Conservation (phyloP, 2,113 vertebrate species). For the Thunnus maccoyii region DNA sequence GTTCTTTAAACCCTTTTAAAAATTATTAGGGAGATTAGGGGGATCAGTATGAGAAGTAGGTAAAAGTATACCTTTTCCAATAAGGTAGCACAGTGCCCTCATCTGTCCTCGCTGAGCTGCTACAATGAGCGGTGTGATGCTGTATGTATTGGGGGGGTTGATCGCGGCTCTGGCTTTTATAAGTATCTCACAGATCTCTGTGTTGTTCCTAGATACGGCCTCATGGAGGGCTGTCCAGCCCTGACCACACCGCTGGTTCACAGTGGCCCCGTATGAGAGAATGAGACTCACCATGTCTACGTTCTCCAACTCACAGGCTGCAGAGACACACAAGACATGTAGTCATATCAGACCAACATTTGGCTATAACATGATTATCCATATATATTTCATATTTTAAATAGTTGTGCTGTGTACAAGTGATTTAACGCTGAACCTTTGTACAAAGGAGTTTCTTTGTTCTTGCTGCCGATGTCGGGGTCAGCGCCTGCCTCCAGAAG, state of each 20-base stretch:
- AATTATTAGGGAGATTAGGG: neutral
- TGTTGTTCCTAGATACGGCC: constrained; percentile 89
- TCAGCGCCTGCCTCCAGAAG: constrained; percentile 93
- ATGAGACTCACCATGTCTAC: constrained; percentile 86
- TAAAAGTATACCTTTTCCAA: constrained; percentile 79
- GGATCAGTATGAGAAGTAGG: neutral
- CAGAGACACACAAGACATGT: constrained; percentile 7
- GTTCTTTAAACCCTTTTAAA: neutral
- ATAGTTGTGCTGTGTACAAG: neutral
- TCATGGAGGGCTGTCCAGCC: constrained; percentile 96
- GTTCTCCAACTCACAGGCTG: constrained; percentile 93
- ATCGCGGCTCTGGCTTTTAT: constrained; percentile 89
- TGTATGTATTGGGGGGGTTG: constrained; percentile 89
- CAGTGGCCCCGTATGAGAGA: constrained; percentile 87
- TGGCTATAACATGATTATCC: neutral
- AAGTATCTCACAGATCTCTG: constrained; percentile 90
- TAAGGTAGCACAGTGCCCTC: constrained; percentile 88
- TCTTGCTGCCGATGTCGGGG: constrained; percentile 94
- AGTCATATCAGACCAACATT: neutral
- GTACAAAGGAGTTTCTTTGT: constrained; percentile 94
- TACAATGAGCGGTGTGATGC: constrained; percentile 92
- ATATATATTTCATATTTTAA: neutral
- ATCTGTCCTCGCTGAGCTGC: constrained; percentile 92
- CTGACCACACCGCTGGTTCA: constrained; percentile 93
- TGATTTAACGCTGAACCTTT: constrained; percentile 86